Evolutionary conservation across 2,113 vertebrate species (phyloP), one percentile per base, ranked within the genome.

Genomic region (Pterocles gutturalis): DNA sequence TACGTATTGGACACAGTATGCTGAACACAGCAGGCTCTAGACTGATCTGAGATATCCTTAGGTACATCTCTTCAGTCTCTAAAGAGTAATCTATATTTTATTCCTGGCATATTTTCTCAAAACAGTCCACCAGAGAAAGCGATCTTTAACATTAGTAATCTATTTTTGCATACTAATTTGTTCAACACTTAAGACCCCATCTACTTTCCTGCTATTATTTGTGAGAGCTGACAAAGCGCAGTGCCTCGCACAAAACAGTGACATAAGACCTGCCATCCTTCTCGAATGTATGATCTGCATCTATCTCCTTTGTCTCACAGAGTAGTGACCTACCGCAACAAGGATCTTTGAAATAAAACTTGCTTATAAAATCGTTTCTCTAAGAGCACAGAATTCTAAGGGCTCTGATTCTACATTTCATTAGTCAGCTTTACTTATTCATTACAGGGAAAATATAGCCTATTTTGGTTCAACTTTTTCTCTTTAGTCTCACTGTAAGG

Each of bases 381-480:
- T n/a, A 60, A 41, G 29, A 87, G 8, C 24, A 21, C 0, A 64
- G 49, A 77, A 75, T 95, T 82, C n/a, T 43, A 76, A 79, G 60
- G 55, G 45, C 25, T 25, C 58, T 29, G n/a, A 72, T 75, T 82
- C 72, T 61, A 65, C 61, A 69, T 87, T 72, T 91, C 54, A 49
- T 88, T 87, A 89, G 53, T 79, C 77, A 96, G 90, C 8, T 93
- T 87, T 75, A 65, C 43, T 78, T 36, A 83, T 18, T 62, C 4
- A 64, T 87, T 94, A 61, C 2, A 48, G n/a, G 62, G 65, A 58
- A 93, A 92, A 95, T 58, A 36, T 1, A 65, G 17, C 31, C 25
- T 61, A 13, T 79, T 95, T 89, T 46, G 12, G 21, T 49, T 67
- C 58, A 89, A 95, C 80, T 94, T 96, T 76, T 73, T 67, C 67